phyloP scores from a whole-genome alignment of 2,888 invertebrate species.

The Diachrysia chrysitis region DNA sequence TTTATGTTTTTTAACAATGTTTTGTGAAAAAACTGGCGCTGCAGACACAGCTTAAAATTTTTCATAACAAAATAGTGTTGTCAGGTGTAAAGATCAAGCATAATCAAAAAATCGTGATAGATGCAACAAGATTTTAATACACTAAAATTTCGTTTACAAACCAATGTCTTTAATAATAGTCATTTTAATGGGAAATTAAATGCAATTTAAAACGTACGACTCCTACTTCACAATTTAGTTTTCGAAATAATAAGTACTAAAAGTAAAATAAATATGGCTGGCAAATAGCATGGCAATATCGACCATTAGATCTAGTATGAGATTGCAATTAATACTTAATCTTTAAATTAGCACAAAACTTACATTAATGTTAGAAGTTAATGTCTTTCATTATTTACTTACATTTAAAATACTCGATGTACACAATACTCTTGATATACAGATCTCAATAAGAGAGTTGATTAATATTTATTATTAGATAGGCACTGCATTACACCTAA shows the following conservation, averaged over 20 bases:
- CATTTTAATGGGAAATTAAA: constrained; percentile 54
- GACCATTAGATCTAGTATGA: constrained; percentile 30
- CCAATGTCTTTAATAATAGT: constrained; percentile 53
- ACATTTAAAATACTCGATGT: constrained; percentile 41
- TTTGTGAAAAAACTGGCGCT: too few relatives aligned
- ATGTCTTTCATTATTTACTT: constrained; percentile 74
- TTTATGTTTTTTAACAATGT: too few relatives aligned
- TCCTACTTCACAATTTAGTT: constrained; percentile 40
- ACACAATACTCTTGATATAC: constrained; percentile 57
- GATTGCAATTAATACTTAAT: constrained; percentile 36
- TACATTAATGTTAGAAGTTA: constrained; percentile 70
- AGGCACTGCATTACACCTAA: constrained; percentile 55
- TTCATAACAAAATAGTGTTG: too few relatives aligned
- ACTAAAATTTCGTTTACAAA: constrained; percentile 53
- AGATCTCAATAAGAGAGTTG: constrained; percentile 62
- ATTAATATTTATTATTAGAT: constrained; percentile 44
- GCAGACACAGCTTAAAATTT: too few relatives aligned
- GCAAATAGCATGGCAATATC: constrained; percentile 15
- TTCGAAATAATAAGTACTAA: constrained; percentile 14
- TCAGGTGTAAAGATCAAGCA: too few relatives aligned
- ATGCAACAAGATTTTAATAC: constrained; percentile 49
- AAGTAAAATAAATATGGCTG: constrained; percentile 27
- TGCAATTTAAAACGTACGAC: constrained; percentile 56
- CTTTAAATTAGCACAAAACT: constrained; percentile 53
- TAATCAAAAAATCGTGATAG: too few relatives aligned